Conservation (phyloP, 2,888 invertebrate species). For the Galerucella calmariensis region DNA sequence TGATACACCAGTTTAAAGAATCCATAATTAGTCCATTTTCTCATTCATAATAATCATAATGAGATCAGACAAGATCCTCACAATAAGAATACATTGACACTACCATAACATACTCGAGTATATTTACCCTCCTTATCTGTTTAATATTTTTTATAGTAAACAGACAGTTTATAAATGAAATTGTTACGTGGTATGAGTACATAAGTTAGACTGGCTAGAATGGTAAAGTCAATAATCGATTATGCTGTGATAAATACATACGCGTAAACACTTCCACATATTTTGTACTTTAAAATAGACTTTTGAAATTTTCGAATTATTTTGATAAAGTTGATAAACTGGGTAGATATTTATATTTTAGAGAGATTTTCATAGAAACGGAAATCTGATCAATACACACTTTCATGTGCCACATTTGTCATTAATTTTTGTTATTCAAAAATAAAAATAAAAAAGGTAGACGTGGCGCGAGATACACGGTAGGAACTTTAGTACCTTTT, state of each 20-base stretch:
- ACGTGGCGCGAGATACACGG: too few species aligned
- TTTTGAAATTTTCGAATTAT: not conserved
- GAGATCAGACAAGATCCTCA: not conserved
- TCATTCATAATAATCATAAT: too few species aligned
- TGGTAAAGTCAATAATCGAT: not conserved
- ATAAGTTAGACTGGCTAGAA: not conserved
- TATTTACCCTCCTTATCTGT: not conserved
- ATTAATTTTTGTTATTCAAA: too few species aligned
- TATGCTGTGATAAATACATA: not conserved
- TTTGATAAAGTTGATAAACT: not conserved
- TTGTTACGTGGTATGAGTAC: not conserved
- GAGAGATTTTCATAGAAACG: too few species aligned
- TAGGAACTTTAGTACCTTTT: too few species aligned
- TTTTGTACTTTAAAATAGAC: not conserved
- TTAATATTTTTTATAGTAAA: not conserved
- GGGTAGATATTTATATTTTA: too few species aligned
- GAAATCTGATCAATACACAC: too few species aligned
- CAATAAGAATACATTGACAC: not conserved
- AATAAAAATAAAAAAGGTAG: too few species aligned
- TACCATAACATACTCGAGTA: not conserved
- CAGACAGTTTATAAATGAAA: not conserved
- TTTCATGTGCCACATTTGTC: too few species aligned
- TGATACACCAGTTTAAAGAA: too few species aligned
- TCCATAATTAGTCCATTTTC: too few species aligned
- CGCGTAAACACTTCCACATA: not conserved